Conservation (phyloP, 2,113 vertebrate species). For the Nothocercus julius region DNA sequence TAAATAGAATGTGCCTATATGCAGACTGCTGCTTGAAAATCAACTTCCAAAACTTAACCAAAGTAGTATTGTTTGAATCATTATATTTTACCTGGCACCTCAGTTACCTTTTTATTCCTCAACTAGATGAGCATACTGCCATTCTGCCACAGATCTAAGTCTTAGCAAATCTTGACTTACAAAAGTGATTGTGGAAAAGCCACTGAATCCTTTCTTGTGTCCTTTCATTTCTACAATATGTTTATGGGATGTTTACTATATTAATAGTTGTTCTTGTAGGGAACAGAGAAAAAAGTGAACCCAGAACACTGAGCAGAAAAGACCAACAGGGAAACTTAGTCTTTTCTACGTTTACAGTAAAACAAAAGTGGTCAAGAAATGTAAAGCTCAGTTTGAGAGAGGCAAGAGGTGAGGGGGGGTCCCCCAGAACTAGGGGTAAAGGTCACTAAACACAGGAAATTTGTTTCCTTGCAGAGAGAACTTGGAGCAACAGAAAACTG, state of each 20-base stretch:
- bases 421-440: neutral
- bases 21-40: neutral
- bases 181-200: neutral
- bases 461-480: neutral
- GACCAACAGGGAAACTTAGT: neutral
- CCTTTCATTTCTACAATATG: neutral
- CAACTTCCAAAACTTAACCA: neutral
- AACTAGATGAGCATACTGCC: neutral
- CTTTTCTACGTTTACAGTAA: neutral
- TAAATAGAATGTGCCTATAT: neutral
- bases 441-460: neutral
- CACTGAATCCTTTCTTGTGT: too few relatives aligned
- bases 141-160: neutral
- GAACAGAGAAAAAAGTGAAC: neutral
- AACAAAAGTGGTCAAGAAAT: neutral
- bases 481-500: neutral
- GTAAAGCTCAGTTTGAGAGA: neutral
- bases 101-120: neutral
- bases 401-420: rapidly evolving
- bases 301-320: neutral
- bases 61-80: neutral
- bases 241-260: neutral
- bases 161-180: neutral
- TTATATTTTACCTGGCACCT: neutral
- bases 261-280: neutral